Evolutionary conservation across 2,113 vertebrate genomes (phyloP).

Genomic region (Butastur rufipennis): DNA sequence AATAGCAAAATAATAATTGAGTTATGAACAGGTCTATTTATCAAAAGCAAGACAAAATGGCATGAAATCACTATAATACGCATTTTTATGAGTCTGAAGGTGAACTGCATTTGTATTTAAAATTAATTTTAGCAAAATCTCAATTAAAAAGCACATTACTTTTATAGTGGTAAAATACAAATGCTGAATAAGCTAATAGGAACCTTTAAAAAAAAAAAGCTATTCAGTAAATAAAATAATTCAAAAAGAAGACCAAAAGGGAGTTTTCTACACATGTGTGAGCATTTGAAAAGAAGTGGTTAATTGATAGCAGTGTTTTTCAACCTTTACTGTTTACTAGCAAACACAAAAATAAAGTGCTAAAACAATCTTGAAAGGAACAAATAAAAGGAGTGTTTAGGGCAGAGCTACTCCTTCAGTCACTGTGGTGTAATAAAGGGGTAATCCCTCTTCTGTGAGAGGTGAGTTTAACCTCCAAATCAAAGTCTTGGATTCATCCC

Average conservation of each 20-base stretch:
- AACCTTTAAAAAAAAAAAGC: not conserved
- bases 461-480: not conserved
- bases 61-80: not conserved
- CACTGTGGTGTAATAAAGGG: not conserved
- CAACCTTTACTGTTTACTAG: rapidly evolving
- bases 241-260: not conserved
- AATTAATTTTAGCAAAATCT: not conserved
- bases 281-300: not conserved
- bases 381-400: not conserved
- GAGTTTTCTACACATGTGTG: rapidly evolving
- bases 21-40: not conserved
- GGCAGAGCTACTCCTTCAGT: not conserved
- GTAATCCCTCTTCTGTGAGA: not conserved
- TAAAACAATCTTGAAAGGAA: not conserved
- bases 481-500: not conserved
- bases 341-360: not conserved
- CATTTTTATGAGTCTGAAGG: not conserved
- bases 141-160: not conserved
- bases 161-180: not conserved
- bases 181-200: not conserved
- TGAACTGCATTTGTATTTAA: not conserved
- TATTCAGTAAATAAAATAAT: not conserved
- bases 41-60: not conserved
- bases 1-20: not conserved
- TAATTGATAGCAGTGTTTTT: not conserved